Conservation (phyloP, 2,888 invertebrate species). For the Rhagonycha fulva region DNA sequence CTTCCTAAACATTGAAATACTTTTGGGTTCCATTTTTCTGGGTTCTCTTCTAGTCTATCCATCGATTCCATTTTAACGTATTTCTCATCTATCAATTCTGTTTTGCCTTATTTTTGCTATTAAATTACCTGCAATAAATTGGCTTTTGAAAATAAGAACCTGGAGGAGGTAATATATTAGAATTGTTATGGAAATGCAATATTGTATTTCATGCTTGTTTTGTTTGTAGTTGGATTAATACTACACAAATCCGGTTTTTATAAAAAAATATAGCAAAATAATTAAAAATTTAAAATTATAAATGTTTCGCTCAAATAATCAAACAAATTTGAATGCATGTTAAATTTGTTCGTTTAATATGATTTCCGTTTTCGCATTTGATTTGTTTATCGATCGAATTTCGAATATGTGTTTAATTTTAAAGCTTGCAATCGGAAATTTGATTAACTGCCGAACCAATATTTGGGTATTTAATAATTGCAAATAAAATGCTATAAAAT, state of each 20-base stretch:
- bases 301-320: neutral
- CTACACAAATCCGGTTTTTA: neutral
- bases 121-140: too few species aligned
- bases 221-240: neutral
- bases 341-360: neutral
- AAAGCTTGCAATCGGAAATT: neutral
- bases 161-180: neutral
- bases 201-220: neutral
- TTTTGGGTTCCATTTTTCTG: too few species aligned
- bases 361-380: neutral
- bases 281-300: neutral
- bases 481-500: neutral
- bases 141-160: too few species aligned
- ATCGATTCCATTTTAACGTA: too few species aligned
- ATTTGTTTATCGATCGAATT: neutral
- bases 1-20: too few species aligned
- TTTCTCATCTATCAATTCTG: too few species aligned
- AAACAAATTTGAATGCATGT: neutral
- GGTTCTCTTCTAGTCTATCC: too few species aligned
- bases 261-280: neutral
- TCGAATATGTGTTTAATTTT: neutral
- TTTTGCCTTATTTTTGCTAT: too few species aligned
- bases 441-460: neutral
- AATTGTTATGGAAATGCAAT: neutral
- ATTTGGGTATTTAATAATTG: neutral